A percentile compares a stretch with the other conserved stretches of the same genome.
Evolutionary conservation across 30 jellyfish, hydroid and myxozoan genomes (phyloP).

Genomic region (Phacellophora camtschatica): DNA sequence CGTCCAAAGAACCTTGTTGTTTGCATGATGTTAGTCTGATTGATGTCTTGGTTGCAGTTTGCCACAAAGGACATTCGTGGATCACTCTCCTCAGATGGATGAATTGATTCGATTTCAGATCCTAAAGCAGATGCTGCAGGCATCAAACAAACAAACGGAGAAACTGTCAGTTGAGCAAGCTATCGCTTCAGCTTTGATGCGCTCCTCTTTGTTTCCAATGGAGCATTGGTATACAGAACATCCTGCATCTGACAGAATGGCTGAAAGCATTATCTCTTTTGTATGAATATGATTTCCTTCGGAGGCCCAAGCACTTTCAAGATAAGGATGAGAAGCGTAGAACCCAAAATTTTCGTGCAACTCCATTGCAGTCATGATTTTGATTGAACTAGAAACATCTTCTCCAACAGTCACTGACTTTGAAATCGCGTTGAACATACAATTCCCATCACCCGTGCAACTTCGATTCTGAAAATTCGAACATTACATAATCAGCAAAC

Average conservation of each 20-base stretch:
- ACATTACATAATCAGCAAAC: too few relatives aligned
- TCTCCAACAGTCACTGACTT: background rate
- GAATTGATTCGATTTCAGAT: background rate
- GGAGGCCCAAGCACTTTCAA: background rate
- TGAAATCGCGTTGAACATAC: background rate
- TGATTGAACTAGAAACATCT: background rate
- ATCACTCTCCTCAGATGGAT: background rate
- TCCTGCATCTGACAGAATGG: background rate
- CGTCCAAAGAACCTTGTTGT: too few relatives aligned
- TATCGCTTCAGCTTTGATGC: background rate
- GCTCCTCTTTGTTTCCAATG: background rate
- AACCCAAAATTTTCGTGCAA: background rate
- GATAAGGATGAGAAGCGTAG: background rate
- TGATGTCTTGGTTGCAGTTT: too few relatives aligned
- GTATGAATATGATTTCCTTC: background rate
- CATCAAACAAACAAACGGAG: background rate
- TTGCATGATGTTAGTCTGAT: too few relatives aligned
- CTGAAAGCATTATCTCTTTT: background rate
- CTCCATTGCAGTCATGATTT: background rate
- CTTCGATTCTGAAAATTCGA: too few relatives aligned
- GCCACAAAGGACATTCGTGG: background rate
- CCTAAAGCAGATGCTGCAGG: background rate
- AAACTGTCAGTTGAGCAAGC: background rate
- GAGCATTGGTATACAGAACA: background rate
- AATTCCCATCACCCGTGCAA: background rate